A percentile compares a stretch with the other conserved stretches of the same genome.
These are phyloP conservation scores for Hoplodrina ambigua DNA, from an alignment of 2,888 invertebrate species.

Conservation along the genomic window DNA sequence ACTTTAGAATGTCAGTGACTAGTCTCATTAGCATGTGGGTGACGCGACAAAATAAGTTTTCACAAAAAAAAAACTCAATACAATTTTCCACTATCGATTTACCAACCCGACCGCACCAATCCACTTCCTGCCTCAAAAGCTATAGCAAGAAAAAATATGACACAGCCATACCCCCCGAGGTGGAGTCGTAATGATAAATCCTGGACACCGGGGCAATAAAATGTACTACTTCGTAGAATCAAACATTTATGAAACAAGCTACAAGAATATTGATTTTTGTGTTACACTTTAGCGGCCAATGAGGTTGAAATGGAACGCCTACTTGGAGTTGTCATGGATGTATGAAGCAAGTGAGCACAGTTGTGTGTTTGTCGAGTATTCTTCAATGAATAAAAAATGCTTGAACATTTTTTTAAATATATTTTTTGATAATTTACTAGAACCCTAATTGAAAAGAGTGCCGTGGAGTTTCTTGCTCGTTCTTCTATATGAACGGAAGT, in stretches of 20 bases:
- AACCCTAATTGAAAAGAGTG: too few species aligned
- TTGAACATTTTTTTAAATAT: too few species aligned
- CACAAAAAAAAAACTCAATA: not conserved
- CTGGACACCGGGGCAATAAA: constrained; percentile 44
- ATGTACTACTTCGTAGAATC: constrained; percentile 60
- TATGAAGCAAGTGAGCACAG: constrained; percentile 58
- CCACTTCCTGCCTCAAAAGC: constrained; percentile 22
- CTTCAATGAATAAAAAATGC: too few species aligned
- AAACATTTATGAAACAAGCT: constrained; percentile 78
- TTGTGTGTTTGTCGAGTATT: not conserved
- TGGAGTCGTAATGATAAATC: constrained; percentile 63
- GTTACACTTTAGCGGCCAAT: constrained; percentile 69
- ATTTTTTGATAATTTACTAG: too few species aligned
- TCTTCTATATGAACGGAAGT: too few species aligned
- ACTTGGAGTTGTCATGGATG: constrained; percentile 50
- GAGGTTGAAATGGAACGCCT: constrained; percentile 69
- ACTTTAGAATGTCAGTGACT: too few species aligned
- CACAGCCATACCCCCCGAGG: constrained; percentile 50
- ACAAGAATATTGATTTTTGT: constrained; percentile 77
- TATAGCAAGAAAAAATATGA: constrained; percentile 58
- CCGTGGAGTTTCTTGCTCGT: too few species aligned
- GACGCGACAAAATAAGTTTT: too few species aligned
- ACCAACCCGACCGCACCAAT: constrained; percentile 17
- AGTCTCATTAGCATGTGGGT: too few species aligned
- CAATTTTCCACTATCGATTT: not conserved